Evolutionary conservation across 1,140 invertebrate species (phyloP), one percentile per base, ranked within the genome.

Genomic region (Pseudomyrmex gracilis): DNA sequence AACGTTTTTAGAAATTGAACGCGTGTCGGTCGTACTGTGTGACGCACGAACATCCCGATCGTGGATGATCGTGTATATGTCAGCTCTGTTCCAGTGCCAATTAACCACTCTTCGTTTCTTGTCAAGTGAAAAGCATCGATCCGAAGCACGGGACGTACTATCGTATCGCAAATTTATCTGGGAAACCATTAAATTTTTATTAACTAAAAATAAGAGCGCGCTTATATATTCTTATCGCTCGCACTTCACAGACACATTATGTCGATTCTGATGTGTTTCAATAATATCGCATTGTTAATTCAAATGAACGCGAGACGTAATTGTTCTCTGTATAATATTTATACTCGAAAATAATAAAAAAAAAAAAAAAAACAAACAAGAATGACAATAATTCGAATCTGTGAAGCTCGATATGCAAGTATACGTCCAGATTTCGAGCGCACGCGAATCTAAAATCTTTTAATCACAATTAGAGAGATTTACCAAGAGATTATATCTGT

Each of bases 61-160:
- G 78, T 55, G 83, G 45, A 83, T 58, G 67, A 78, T 84, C 82
- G 85, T 80, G 85, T 86, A 78, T 87, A 85, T 87, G 85, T 87
- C 86, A 87, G 57, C 73, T 24, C 17, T 87, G 57, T 77, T 82
- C 73, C 82, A 87, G 70, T 74, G 70, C 58, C 82, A 84, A 87
- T 87, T 87, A 86, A 87, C 73, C 70, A 66, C 73, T 84, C 85
- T 64, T 87, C 73, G 68, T 80, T 86, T 70, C 68, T 71, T 83
- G 45, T 86, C 82, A 68, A 78, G 63, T 64, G 73, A 67, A 71
- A 87, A 61, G 70, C 86, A 88, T 84, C 68, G 82, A 87, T 87
- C 63, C 82, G 12, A 61, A 84, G 53, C 51, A 43, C 67, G 49
- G 49, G 63, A 55, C 57, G 20, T 43, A 34, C 77, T 53, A 58